Percentiles rank a stretch among this genome's conserved stretches.
Conservation (phyloP, 2,888 invertebrate genomes). For the Macrostomum cliftonense region DNA sequence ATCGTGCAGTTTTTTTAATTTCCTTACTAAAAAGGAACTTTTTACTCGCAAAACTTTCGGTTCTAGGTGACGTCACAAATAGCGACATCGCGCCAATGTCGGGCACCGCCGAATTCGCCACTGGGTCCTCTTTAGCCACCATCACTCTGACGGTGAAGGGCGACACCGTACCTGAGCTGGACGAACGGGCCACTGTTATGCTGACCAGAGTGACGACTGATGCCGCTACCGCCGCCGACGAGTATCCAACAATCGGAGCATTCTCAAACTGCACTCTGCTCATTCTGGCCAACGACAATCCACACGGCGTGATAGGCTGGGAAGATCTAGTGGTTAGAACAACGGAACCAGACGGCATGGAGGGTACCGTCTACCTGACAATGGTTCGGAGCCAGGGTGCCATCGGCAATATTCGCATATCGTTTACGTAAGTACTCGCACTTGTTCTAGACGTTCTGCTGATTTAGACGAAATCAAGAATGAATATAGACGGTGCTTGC, state of each 20-base stretch:
- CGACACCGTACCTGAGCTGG: constrained; percentile 25
- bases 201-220: constrained; percentile 20
- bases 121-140: constrained; percentile 21
- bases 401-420: constrained; percentile 20
- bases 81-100: constrained; percentile 24
- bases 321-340: constrained; percentile 16
- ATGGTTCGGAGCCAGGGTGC: constrained; percentile 26
- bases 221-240: constrained; percentile 18
- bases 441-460: too few species aligned
- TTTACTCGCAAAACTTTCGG: too few species aligned
- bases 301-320: constrained; percentile 31
- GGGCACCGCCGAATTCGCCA: constrained; percentile 27
- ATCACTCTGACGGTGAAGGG: constrained; percentile 25
- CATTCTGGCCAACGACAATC: constrained; percentile 31
- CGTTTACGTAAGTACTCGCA: constrained; percentile 27
- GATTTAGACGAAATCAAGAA: too few species aligned
- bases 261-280: constrained; percentile 18
- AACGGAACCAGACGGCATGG: constrained; percentile 22
- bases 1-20: too few species aligned
- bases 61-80: constrained; percentile 4
- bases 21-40: too few species aligned
- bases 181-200: constrained; percentile 24
- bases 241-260: constrained; percentile 22
- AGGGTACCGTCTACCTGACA: constrained; percentile 17
- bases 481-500: too few species aligned